Evolutionary conservation across 2,797 vertebrate genomes (phyloP), one percentile per base, ranked within the genome.

Genomic region (Cynopterus sphinx): DNA sequence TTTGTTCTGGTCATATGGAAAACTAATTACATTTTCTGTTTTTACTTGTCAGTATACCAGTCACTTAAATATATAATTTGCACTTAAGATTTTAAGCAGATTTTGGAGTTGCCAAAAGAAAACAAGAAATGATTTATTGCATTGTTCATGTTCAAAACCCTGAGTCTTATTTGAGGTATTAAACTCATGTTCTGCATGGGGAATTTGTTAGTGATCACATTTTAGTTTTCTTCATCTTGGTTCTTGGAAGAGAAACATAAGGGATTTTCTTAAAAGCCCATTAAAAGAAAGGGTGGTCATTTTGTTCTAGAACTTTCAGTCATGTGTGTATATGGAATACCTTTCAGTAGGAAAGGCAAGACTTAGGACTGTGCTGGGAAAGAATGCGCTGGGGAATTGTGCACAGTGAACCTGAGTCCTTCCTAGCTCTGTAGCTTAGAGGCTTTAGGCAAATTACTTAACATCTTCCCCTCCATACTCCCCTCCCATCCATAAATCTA

Each of bases 1-100:
- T 87, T 75, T 53, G 16, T 92, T 75, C 70, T 3, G 55, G 49
- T 94, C 83, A 43, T 21, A 39, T 78, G 63, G 36, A 96, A 94
- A 82, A 53, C 51, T 88, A 94, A 92, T 88, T 94, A 87, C 41
- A 67, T 86, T 92, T 95, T 84, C 85, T 87, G 61, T 96, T 95
- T 96, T 87, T 51, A 53, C 85, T 90, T 97, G 65, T 73, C 85
- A 87, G 68, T 85, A 92, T 85, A 71, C 51, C 26, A 73, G 65
- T 96, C 79, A 65, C 87, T 93, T 92, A 94, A 79, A 94, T 85
- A 85, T 75, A 75, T 87, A 95, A 90, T 95, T 94, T 82, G 36
- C 43, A 73, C 68, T 88, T 92, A 92, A 81, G 81, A 93, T 92
- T 95, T 97, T 77, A 74, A 63, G 51, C 87, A 94, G 74, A 88